Conservation (phyloP, 2,797 vertebrate genomes). For the Sebastes itinus region DNA sequence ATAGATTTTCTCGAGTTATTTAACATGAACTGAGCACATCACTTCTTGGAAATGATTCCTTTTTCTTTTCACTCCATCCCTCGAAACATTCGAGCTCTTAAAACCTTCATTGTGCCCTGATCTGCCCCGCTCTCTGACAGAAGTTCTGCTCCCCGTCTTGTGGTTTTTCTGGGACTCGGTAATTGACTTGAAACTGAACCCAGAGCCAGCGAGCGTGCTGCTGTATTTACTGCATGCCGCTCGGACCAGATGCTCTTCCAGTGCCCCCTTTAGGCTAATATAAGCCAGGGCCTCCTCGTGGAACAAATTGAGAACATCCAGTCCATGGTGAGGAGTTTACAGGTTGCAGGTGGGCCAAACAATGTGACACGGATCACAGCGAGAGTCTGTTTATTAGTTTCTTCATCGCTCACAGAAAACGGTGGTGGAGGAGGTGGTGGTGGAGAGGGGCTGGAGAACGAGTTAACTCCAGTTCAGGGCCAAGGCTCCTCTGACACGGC, state of each 20-base stretch:
- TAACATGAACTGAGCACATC: neutral
- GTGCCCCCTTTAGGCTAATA: slow-evolving; percentile 60
- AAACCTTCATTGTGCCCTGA: slow-evolving; percentile 20
- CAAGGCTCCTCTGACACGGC: slow-evolving; percentile 1
- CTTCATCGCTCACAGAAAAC: slow-evolving; percentile 27
- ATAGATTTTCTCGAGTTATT: neutral
- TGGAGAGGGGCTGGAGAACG: neutral
- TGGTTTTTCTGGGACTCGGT: slow-evolving; percentile 27
- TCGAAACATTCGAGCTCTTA: neutral
- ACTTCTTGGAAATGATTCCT: slow-evolving; percentile 4
- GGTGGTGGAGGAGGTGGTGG: slow-evolving; percentile 2
- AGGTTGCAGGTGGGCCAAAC: slow-evolving; percentile 67
- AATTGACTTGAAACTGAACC: slow-evolving; percentile 37
- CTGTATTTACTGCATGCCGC: slow-evolving; percentile 13
- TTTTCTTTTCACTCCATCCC: neutral
- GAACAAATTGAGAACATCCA: slow-evolving; percentile 63
- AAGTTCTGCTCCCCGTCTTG: slow-evolving; percentile 35
- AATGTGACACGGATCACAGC: slow-evolving; percentile 60
- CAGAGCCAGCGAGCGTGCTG: slow-evolving; percentile 20
- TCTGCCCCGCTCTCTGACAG: slow-evolving; percentile 18
- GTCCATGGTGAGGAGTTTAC: slow-evolving; percentile 45
- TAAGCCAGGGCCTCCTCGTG: slow-evolving; percentile 29
- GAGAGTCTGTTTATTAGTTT: slow-evolving; percentile 57
- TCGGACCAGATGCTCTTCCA: slow-evolving; percentile 55
- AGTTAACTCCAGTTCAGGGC: neutral